These are phyloP conservation scores for Tetramorium parvispinum DNA, from an alignment of 1,140 invertebrate species.

Conservation along the genomic window DNA sequence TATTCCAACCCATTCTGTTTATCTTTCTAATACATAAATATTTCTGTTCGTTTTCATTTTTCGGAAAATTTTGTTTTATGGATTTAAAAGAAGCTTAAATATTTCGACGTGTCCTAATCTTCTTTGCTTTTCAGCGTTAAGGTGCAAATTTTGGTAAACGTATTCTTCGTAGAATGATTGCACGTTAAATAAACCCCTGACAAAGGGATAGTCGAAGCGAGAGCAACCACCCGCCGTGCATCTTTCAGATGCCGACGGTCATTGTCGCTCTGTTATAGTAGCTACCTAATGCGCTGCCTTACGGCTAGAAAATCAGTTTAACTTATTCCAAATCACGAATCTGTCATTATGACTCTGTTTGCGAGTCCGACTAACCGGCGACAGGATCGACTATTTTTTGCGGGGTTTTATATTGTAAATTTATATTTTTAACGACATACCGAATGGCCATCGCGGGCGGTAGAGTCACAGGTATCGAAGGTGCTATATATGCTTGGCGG, in stretches of 20 bases:
- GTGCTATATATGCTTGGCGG: neutral
- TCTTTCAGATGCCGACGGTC: neutral
- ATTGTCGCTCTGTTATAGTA: constrained; percentile 58
- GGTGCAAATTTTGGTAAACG: constrained; percentile 20
- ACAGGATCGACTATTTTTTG: constrained; percentile 69
- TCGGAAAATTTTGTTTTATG: neutral
- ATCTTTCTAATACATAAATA: neutral
- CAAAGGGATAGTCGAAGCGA: constrained; percentile 46
- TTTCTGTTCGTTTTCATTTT: neutral
- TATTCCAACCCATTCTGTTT: neutral
- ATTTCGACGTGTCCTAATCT: constrained; percentile 17
- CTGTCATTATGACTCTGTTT: constrained; percentile 69
- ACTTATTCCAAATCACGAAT: constrained; percentile 83
- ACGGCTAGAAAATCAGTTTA: constrained; percentile 72
- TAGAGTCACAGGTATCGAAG: constrained; percentile 20
- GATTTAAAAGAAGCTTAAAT: neutral
- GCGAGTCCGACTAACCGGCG: constrained; percentile 7
- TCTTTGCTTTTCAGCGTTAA: neutral
- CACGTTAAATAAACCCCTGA: neutral
- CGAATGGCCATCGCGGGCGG: constrained; percentile 9
- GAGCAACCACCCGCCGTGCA: constrained; percentile 50
- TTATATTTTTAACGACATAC: constrained; percentile 76
- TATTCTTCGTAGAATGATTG: neutral
- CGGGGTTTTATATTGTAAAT: constrained; percentile 74
- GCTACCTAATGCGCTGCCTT: constrained; percentile 19